Evolutionary conservation across 2,888 invertebrate genomes (phyloP), one percentile per base, ranked within the genome.

Genomic region (Sphinx pinastri): DNA sequence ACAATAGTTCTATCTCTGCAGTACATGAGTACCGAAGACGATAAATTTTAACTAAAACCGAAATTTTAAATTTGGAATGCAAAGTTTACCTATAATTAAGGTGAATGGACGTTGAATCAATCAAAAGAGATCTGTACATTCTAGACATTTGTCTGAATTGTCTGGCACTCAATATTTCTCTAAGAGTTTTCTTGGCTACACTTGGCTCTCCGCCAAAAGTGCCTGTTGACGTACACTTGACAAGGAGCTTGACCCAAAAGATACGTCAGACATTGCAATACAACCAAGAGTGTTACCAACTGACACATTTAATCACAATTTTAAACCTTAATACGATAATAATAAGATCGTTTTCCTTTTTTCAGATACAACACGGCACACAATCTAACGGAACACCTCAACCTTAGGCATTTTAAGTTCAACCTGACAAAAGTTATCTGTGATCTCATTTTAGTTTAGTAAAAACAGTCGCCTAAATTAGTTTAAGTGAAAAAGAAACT

Each of bases 361-460:
- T 91, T 91, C 93, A 93, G 93, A 90, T 92, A 79, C 84, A 86
- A 83, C 77, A 79, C 82, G 78, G 78, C 82, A 83, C 84, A 82
- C 82, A 86, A 83, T 85, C 87, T 82, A 88, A 85, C 86, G 83
- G 85, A 86, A 86, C 87, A 87, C 88, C 88, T 86, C 88, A 88
- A 79, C 77, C 77, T 80, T 91, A 91, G 82, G 88, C 82, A 85
- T 83, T 84, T 84, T 91, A 90, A 91, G 89, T 90, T 90, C 81
- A 84, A 91, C 90, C 87, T 90, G 89, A 90, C 90, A 91, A 90
- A 89, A 90, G 88, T 89, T 89, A 90, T 90, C 92, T 91, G 93
- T 93, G 93, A 93, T 92, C 92, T 93, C 92, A 91, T 79, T 84
- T 85, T 89, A 88, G 85, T 86, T 87, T 83, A 87, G 83, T 83